phyloP scores from a whole-genome alignment of 92 coral and sea anemone genomes.

The Chrysogorgia sp. region DNA sequence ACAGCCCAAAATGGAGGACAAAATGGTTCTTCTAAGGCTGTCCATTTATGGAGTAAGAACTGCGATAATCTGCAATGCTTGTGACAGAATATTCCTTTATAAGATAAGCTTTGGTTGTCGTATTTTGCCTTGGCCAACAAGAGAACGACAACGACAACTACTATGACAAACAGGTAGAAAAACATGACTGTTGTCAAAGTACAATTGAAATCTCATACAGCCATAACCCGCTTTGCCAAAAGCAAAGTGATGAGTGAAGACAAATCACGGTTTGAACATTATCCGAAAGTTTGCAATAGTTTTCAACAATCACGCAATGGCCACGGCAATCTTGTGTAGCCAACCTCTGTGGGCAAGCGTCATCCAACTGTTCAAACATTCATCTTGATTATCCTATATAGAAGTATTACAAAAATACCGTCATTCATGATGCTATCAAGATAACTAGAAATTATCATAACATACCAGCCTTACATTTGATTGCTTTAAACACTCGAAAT shows the following conservation, averaged over 20 bases:
- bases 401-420: too few relatives aligned
- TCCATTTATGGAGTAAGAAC: constrained; percentile 37
- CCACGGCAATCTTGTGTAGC: too few relatives aligned
- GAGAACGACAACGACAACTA: neutral
- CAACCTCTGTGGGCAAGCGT: too few relatives aligned
- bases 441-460: too few relatives aligned
- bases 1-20: constrained; percentile 91
- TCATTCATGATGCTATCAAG: too few relatives aligned
- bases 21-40: constrained; percentile 54
- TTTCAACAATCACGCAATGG: neutral
- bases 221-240: neutral
- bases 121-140: constrained; percentile 20
- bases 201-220: neutral
- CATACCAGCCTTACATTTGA: too few relatives aligned
- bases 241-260: neutral
- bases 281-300: neutral
- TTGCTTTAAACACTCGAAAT: too few relatives aligned
- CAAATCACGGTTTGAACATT: neutral
- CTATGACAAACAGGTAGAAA: neutral
- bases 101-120: constrained; percentile 9
- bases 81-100: constrained; percentile 32
- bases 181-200: neutral
- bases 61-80: constrained; percentile 40
- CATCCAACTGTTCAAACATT: too few relatives aligned
- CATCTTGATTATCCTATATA: too few relatives aligned